A percentile compares a stretch with the other conserved stretches of the same genome.
Conservation (phyloP, 2,888 invertebrate species). For the Hecatera dysodea region DNA sequence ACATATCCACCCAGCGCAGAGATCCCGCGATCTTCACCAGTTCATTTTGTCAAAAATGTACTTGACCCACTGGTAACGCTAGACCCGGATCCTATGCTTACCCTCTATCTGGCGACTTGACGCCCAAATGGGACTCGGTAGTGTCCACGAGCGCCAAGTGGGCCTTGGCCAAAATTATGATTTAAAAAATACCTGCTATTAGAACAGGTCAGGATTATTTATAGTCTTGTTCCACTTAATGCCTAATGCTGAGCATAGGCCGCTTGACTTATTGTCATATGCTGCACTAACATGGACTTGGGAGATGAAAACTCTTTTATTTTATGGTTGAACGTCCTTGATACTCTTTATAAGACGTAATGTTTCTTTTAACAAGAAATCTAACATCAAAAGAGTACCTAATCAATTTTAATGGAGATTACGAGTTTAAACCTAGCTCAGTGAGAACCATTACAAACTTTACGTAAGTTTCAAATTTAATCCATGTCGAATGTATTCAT, state of each 20-base stretch:
- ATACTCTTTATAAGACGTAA: background rate
- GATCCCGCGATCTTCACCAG: no score
- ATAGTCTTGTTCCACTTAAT: no score
- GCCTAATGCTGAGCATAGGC: no score
- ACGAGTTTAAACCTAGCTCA: background rate
- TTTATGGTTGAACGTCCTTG: background rate
- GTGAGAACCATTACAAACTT: constrained; percentile 3
- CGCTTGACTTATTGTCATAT: background rate
- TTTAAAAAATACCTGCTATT: no score
- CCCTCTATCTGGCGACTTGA: background rate
- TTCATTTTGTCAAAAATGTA: no score
- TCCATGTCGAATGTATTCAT: constrained; percentile 12
- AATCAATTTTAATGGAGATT: constrained; percentile 2
- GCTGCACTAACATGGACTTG: background rate
- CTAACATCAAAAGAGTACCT: background rate
- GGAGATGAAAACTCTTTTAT: background rate
- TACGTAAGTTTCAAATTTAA: constrained; percentile 11
- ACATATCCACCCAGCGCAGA: no score
- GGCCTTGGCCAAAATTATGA: background rate
- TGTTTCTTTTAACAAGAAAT: background rate
- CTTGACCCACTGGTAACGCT: no score
- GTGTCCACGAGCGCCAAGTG: background rate
- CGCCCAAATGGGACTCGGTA: constrained; percentile 20
- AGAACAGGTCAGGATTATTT: no score
- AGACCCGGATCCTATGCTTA: no score